Evolutionary conservation across 1,140 invertebrate genomes (phyloP).

Genomic region (Littorina saxatilis): DNA sequence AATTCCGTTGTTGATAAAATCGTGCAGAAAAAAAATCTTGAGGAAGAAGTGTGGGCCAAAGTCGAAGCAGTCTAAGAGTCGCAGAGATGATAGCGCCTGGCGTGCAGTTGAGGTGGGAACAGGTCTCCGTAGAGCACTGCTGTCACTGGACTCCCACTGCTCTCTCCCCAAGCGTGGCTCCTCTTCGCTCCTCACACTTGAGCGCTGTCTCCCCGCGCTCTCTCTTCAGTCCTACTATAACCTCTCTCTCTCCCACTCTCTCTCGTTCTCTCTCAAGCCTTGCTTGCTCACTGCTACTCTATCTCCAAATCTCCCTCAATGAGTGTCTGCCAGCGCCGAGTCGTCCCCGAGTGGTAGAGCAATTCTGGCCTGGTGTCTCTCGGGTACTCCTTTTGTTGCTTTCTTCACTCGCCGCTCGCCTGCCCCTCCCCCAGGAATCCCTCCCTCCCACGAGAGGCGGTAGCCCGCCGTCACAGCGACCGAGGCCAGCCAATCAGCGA

Average conservation of each 20-base stretch:
- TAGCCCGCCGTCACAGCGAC: conserved; percentile 46
- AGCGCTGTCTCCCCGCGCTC: conserved; percentile 26
- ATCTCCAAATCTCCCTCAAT: conserved; percentile 39
- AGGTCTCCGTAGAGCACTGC: conserved; percentile 30
- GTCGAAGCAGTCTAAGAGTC: background rate
- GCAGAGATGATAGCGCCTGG: conserved; percentile 8
- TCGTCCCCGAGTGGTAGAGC: conserved; percentile 37
- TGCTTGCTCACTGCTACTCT: conserved; percentile 28
- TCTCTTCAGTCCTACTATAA: conserved; percentile 22
- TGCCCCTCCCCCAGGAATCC: conserved; percentile 55
- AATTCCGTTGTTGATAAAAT: conserved; percentile 25
- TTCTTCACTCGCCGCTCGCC: conserved; percentile 66
- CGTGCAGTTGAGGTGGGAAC: conserved; percentile 29
- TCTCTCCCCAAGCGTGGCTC: conserved; percentile 28
- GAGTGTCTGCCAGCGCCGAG: conserved; percentile 31
- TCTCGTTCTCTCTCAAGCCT: background rate
- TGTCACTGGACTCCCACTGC: conserved; percentile 18
- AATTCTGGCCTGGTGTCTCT: conserved; percentile 59
- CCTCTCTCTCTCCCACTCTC: conserved; percentile 23
- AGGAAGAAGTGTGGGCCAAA: background rate
- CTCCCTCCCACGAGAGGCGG: conserved; percentile 58
- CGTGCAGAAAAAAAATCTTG: background rate
- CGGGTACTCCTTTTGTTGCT: conserved; percentile 72
- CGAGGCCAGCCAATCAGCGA: conserved; percentile 57
- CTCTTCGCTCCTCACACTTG: conserved; percentile 27